Evolutionary conservation across 2,113 vertebrate species (phyloP), one percentile per base, ranked within the genome.

Genomic region (Forbesichthys papilliferus): DNA sequence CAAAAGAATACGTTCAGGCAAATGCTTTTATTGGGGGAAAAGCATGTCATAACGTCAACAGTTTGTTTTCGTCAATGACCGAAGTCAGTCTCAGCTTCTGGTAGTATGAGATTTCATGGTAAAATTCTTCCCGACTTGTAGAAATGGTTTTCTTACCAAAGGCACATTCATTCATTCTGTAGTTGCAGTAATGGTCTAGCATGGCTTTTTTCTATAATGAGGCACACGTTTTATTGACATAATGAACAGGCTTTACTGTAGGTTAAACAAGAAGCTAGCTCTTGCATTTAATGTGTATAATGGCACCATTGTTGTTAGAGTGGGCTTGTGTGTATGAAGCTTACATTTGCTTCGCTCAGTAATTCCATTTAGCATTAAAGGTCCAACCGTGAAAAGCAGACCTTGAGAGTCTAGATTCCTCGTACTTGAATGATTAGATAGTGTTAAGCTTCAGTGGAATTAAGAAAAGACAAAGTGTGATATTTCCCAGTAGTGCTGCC

Each of bases 401-500:
- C 9, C 48, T 46, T 63, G 42, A 36, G n/a, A 0, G 67, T 13
- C 48, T 58, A 27, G 2, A 33, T 33, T 34, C 11, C 12, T 6
- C 3, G 7, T 34, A 20, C 56, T 33, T 58, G 10, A 55, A 42
- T 42, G 36, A 42, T 42, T 42, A 42, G 36, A 42, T 42, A 65
- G 57, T 20, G 11, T 63, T 61, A 46, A 6, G 0, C 1, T 66
- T 18, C 64, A 16, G 64, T 58, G 63, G 81, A 36, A 65, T 64
- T 58, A 36, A 64, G 53, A 34, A 13, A 46, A 42, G 52, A 70
- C 67, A 68, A 56, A 75, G 57, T 72, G 6, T 65, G 14, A 59
- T 18, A 68, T 51, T 51, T 71, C 33, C 5, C 27, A 62, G 61
- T 61, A 57, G 71, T 71, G 11, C 47, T 61, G 55, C 20, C 58